Percentiles rank a stretch among this genome's conserved stretches.
phyloP scores from a whole-genome alignment of 2,797 vertebrate genomes.

The Oreochromis mossambicus region DNA sequence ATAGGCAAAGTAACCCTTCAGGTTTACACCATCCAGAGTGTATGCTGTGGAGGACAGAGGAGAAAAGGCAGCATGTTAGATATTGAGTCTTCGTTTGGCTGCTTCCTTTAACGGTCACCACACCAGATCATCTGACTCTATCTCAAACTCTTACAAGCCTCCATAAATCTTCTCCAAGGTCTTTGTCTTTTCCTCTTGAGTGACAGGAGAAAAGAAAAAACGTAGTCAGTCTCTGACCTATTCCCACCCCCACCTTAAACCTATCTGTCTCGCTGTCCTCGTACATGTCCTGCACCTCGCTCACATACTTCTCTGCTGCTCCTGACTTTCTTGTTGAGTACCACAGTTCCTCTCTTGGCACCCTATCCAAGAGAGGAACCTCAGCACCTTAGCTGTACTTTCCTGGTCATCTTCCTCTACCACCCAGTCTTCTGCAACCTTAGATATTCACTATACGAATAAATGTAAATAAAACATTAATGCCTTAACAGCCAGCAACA shows the following conservation, averaged over 20 bases:
- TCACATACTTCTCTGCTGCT: background rate
- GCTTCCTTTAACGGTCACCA: background rate
- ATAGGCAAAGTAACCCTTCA: constrained; percentile 93
- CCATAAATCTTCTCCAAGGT: background rate
- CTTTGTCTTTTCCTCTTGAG: background rate
- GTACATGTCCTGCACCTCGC: background rate
- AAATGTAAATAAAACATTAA: background rate
- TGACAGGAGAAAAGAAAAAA: background rate
- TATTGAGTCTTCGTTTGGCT: background rate
- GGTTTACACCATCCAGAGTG: constrained; percentile 86
- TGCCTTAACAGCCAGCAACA: background rate
- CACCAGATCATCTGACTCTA: background rate
- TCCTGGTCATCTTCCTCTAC: background rate
- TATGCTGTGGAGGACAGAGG: constrained; percentile 72
- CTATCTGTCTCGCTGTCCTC: background rate
- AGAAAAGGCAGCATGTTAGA: background rate
- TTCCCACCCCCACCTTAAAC: background rate
- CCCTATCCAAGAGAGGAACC: background rate
- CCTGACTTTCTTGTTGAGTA: background rate
- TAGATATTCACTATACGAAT: background rate
- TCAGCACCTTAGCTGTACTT: background rate
- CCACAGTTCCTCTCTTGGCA: background rate
- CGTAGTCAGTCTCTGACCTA: background rate
- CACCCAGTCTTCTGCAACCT: background rate
- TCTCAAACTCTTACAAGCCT: background rate